A percentile compares a stretch with the other conserved stretches of the same genome.
Conservation (phyloP, 2,113 vertebrate genomes). For the Myotis brandtii region DNA sequence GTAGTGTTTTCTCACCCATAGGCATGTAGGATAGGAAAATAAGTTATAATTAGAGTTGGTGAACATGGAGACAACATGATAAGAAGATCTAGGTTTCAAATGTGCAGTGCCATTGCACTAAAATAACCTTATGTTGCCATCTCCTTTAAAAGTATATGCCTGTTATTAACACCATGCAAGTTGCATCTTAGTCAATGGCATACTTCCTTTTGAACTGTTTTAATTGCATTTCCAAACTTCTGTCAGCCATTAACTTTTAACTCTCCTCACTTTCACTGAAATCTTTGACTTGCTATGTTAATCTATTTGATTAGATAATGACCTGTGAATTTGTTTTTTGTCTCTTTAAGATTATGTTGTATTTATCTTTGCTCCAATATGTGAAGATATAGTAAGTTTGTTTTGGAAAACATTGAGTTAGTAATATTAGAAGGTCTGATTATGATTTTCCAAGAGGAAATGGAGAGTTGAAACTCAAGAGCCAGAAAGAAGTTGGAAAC, state of each 20-base stretch:
- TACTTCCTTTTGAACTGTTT: not conserved
- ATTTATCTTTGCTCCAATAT: not conserved
- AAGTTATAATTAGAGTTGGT: not conserved
- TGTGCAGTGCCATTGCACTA: not conserved
- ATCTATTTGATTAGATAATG: not conserved
- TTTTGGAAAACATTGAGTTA: not conserved
- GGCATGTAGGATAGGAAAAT: not conserved
- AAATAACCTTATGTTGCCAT: not conserved
- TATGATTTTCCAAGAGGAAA: not conserved
- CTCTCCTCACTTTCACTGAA: not conserved
- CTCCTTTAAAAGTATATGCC: not conserved
- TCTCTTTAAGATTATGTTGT: not conserved
- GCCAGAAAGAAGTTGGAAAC: not conserved
- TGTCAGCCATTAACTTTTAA: not conserved
- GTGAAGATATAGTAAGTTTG: not conserved
- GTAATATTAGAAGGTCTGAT: not conserved
- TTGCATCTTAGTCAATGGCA: not conserved
- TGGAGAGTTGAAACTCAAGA: not conserved
- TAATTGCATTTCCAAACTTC: not conserved
- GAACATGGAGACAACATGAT: not conserved
- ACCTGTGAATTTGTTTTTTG: not conserved
- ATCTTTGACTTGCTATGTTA: not conserved
- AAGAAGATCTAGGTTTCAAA: not conserved
- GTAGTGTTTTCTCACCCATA: not conserved
- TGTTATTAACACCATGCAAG: not conserved